A percentile compares a stretch with the other conserved stretches of the same genome.
Conservation (phyloP, 2,888 invertebrate genomes). For the Cantharis lateralis region DNA sequence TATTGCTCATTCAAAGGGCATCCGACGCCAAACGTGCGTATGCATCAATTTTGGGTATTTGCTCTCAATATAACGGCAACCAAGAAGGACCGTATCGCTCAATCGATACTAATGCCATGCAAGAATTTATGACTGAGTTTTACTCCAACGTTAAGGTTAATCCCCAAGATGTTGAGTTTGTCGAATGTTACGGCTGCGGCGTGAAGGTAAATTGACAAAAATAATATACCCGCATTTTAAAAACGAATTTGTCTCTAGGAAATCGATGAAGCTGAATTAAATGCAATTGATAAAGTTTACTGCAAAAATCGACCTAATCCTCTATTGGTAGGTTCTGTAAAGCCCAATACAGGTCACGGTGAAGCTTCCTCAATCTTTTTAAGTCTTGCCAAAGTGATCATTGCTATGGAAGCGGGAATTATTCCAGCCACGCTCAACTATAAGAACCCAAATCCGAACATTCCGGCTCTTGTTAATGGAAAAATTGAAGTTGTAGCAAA, state of each 20-base stretch:
- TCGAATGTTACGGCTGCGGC: constrained; percentile 53
- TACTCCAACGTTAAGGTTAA: constrained; percentile 59
- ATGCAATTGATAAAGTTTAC: constrained; percentile 87
- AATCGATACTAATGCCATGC: constrained; percentile 51
- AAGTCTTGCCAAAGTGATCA: constrained; percentile 84
- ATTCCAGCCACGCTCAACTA: constrained; percentile 93
- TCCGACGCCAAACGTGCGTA: constrained; percentile 60
- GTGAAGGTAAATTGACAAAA: constrained; percentile 58
- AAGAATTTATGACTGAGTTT: constrained; percentile 60
- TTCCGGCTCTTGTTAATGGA: constrained; percentile 85
- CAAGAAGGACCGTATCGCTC: constrained; percentile 52
- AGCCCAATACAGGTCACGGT: constrained; percentile 97
- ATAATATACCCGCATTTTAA: neutral
- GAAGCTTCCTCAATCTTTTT: constrained; percentile 90
- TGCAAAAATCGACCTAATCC: constrained; percentile 79
- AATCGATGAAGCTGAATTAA: constrained; percentile 75
- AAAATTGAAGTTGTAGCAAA: constrained; percentile 75
- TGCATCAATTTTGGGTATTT: constrained; percentile 61
- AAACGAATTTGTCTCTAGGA: constrained; percentile 37
- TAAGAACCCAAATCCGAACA: constrained; percentile 84
- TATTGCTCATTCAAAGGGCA: constrained; percentile 74
- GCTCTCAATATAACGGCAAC: constrained; percentile 62
- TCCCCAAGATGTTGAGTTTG: constrained; percentile 50
- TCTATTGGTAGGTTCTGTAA: constrained; percentile 90
- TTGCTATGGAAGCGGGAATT: constrained; percentile 87